Evolutionary conservation across 2,797 vertebrate species (phyloP).

Genomic region (Scolopax rusticola): DNA sequence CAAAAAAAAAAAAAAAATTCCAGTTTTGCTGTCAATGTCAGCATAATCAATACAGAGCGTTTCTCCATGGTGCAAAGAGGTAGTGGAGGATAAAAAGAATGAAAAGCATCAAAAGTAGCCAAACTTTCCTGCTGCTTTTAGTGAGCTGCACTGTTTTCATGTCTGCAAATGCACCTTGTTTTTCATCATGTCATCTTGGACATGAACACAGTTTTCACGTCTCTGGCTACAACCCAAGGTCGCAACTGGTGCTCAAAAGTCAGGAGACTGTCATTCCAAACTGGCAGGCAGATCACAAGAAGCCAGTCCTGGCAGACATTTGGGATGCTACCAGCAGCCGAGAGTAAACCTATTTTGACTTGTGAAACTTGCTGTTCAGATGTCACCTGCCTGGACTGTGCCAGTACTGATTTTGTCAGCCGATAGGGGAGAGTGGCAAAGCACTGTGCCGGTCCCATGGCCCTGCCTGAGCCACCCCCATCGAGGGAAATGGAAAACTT

Average conservation of each 20-base stretch:
- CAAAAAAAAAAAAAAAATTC: conserved; percentile 43
- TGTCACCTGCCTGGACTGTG: conserved; percentile 1
- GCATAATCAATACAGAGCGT: conserved; percentile 69
- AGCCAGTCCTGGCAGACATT: not conserved
- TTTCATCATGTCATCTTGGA: not conserved
- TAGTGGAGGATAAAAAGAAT: conserved; percentile 28
- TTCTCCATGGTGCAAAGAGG: not conserved
- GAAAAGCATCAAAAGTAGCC: conserved; percentile 29
- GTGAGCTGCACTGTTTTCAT: not conserved
- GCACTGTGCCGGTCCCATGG: not conserved
- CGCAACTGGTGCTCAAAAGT: not conserved
- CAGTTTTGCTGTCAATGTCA: conserved; percentile 67
- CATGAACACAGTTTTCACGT: not conserved
- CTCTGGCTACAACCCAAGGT: not conserved
- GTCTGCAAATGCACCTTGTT: not conserved
- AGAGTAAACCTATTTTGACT: not conserved
- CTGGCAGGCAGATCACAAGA: not conserved
- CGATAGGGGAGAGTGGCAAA: not conserved
- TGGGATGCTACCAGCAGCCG: not conserved
- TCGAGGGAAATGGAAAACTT: not conserved
- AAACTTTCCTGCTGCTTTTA: conserved; percentile 39
- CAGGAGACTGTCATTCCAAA: not conserved
- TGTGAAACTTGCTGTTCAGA: not conserved
- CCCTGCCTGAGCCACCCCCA: not conserved
- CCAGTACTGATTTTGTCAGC: not conserved